phyloP scores from a whole-genome alignment of 1,140 invertebrate genomes.

The Apolygus lucorum region DNA sequence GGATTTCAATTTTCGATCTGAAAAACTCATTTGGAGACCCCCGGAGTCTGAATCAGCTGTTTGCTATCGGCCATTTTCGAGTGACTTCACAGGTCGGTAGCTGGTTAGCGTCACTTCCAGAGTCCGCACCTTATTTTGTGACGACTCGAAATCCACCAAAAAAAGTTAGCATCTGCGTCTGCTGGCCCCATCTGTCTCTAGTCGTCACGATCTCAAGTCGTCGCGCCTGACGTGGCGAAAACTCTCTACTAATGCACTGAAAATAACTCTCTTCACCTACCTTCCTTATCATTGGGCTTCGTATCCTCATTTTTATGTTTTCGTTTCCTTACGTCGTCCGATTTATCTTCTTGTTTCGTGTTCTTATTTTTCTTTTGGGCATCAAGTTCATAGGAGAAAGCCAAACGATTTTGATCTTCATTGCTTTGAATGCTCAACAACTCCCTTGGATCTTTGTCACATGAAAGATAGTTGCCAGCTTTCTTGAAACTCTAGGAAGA shows the following conservation, averaged over 20 bases:
- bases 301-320: background rate
- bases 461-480: slow-evolving; percentile 58
- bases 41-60: too few species aligned
- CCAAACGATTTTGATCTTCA: background rate
- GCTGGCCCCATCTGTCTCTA: too few species aligned
- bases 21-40: too few species aligned
- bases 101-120: too few species aligned
- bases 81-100: too few species aligned
- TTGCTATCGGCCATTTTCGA: too few species aligned
- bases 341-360: background rate
- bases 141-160: background rate
- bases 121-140: too few species aligned
- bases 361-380: background rate
- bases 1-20: too few species aligned
- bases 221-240: too few species aligned
- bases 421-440: slow-evolving; percentile 16
- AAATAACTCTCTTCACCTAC: background rate
- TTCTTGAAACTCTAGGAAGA: slow-evolving; percentile 43
- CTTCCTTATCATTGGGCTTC: slow-evolving; percentile 36
- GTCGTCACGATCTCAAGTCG: too few species aligned
- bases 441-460: slow-evolving; percentile 53
- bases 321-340: background rate
- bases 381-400: background rate
- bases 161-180: background rate
- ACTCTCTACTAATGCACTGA: background rate